A percentile compares a stretch with the other conserved stretches of the same genome.
Conservation (phyloP, 2,113 vertebrate genomes). For the Oreotrochilus melanogaster region DNA sequence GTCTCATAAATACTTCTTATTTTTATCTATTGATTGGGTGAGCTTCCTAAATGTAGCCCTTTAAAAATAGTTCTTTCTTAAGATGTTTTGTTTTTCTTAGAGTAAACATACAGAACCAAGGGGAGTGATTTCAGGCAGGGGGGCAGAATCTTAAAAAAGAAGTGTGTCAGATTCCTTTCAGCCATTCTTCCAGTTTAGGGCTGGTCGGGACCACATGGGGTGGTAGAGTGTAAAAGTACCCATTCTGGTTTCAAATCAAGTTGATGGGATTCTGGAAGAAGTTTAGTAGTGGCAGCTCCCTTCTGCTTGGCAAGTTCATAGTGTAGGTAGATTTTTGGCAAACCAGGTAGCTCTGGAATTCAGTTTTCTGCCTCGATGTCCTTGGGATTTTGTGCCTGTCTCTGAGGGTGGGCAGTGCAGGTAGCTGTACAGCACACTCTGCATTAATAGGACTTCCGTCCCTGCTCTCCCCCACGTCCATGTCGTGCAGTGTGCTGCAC, state of each 20-base stretch:
- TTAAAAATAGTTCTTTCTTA: background rate
- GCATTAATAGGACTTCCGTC: background rate
- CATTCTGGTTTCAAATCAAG: background rate
- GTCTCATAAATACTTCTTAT: background rate
- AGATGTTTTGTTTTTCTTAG: background rate
- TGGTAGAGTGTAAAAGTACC: fast-evolving
- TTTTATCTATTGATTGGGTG: background rate
- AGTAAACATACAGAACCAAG: background rate
- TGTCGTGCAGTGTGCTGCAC: fast-evolving
- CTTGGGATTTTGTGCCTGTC: background rate
- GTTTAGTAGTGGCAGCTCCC: background rate
- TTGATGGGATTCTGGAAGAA: background rate
- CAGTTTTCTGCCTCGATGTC: background rate
- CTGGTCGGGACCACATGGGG: background rate
- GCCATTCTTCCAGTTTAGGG: background rate
- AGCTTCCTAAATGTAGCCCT: background rate
- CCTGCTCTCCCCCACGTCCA: fast-evolving
- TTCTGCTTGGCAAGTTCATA: background rate
- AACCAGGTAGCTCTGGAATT: background rate
- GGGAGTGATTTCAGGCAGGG: background rate
- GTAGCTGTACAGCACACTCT: fast-evolving
- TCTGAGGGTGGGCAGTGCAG: background rate
- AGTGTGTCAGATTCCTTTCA: background rate
- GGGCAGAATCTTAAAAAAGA: background rate
- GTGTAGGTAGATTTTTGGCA: background rate